Conservation (phyloP, 2,888 invertebrate species). For the Rotaria sp. region DNA sequence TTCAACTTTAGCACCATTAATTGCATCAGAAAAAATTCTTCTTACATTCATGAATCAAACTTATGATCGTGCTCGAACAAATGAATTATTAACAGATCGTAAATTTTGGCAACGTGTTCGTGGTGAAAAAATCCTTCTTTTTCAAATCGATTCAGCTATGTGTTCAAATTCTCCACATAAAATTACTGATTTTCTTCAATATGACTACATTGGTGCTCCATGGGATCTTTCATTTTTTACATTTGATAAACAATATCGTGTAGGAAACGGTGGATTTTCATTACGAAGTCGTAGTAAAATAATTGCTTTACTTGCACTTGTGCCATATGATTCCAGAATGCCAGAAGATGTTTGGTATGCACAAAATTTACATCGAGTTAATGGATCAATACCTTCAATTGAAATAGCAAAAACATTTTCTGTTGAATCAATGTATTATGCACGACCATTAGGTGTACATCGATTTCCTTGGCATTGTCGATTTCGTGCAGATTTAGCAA, state of each 20-base stretch:
- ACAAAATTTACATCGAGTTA: not conserved
- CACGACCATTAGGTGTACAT: not conserved
- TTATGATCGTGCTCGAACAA: not conserved
- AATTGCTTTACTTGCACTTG: too few species aligned
- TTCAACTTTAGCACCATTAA: too few species aligned
- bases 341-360: not conserved
- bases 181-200: too few species aligned
- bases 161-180: slow-evolving; percentile 2
- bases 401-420: not conserved
- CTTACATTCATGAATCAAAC: not conserved
- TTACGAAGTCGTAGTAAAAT: too few species aligned
- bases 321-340: not conserved
- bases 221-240: too few species aligned
- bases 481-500: too few species aligned
- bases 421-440: not conserved
- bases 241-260: too few species aligned
- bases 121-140: not conserved
- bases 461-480: too few species aligned
- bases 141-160: not conserved
- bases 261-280: too few species aligned
- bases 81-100: not conserved
- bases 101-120: not conserved
- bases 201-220: too few species aligned
- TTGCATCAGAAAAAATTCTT: too few species aligned
- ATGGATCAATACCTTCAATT: not conserved